Evolutionary conservation across 1,140 invertebrate species (phyloP), one percentile per base, ranked within the genome.

Genomic region (Papilio helenus): DNA sequence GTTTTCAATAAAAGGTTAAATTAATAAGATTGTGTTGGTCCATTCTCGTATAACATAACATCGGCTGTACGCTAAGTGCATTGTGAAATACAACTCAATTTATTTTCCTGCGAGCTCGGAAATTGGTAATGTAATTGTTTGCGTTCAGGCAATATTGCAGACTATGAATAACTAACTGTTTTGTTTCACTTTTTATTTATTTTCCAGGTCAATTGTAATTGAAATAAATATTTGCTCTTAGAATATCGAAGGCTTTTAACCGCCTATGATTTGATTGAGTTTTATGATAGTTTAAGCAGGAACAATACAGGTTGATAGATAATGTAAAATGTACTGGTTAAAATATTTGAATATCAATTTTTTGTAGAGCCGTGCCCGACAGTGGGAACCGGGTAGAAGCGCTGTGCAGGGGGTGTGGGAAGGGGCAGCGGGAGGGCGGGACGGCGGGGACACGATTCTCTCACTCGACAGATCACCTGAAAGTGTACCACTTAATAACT

Each of bases 401-500:
- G 8, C 16, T 58, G 49, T 58, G 20, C 55, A 58, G 34, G 58
- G 42, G 23, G 9, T 74, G 83, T 83, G 76, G 73, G 65, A 81
- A 79, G 83, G 72, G 77, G 81, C 5, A 29, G 68, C 49, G 83
- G 84, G 78, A 71, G 61, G 79, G 79, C 82, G 72, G 74, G 82
- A 8, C 14, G 73, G 77, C 85, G 80, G 83, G 86, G 88, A 86
- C 88, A 86, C 88, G 90, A 93, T 90, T 90, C 88, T 94, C 91
- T 91, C 92, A 94, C 91, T 93, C 91, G 91, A 92, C 88, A 91
- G 93, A 94, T 93, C 92, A 94, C 88, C 92, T 93, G 93, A 93
- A 93, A 92, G 91, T 93, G 90, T 92, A 94, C 90, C 90, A 92
- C 91, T 93, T 93, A 93, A 93, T 92, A 94, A 93, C 92, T 93